Evolutionary conservation across 2,113 vertebrate genomes (phyloP).

Genomic region (mouse (Mus musculus)): DNA sequence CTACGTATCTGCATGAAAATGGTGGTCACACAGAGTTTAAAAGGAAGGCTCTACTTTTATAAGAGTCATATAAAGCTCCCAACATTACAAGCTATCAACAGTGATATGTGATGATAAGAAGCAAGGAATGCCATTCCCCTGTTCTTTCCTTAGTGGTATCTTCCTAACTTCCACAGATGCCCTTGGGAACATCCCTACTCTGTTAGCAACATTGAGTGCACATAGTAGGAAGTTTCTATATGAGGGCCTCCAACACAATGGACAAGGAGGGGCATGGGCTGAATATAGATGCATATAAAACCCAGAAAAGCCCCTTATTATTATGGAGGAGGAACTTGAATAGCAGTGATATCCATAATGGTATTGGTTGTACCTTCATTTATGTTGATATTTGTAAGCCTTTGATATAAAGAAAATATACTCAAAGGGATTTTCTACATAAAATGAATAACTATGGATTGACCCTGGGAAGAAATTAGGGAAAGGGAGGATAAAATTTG

Average conservation of each 20-base stretch:
- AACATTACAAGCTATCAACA: background rate
- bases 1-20: background rate
- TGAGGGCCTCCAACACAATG: background rate
- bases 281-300: rapidly evolving
- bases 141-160: background rate
- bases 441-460: background rate
- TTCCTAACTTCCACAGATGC: background rate
- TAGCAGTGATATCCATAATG: background rate
- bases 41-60: background rate
- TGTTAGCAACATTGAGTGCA: background rate
- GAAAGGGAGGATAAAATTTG: background rate
- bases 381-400: background rate
- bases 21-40: background rate
- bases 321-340: background rate
- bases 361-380: background rate
- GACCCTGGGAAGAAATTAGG: background rate
- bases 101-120: background rate
- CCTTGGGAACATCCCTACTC: background rate
- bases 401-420: conserved; percentile 12
- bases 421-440: background rate
- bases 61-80: background rate
- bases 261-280: background rate
- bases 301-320: background rate
- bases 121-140: background rate
- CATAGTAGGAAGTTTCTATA: background rate